These are phyloP conservation scores for Gisinianus flammeolus DNA, from an alignment of 2,888 invertebrate species.

Conservation along the genomic window DNA sequence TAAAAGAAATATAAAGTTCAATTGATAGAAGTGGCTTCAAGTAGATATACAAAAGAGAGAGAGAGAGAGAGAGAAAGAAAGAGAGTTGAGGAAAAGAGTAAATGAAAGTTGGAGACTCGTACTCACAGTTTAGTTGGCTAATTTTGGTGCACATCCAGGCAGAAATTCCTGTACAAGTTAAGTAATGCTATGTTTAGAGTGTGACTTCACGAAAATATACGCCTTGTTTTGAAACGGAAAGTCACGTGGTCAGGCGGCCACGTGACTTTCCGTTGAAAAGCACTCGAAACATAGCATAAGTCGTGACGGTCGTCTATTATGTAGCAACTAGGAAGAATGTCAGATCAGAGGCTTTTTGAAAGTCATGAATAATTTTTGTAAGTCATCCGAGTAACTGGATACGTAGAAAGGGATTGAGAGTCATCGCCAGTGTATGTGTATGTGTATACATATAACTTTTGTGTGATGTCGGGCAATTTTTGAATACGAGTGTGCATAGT, in stretches of 20 bases:
- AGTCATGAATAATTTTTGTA: slow-evolving; percentile 22
- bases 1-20: not conserved
- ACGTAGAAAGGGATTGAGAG: not conserved
- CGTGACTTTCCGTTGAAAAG: no score
- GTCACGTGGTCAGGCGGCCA: no score
- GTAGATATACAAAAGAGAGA: not conserved
- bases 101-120: not conserved
- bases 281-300: no score
- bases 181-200: no score
- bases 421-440: not conserved
- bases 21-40: not conserved
- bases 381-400: not conserved
- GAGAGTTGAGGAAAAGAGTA: not conserved
- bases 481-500: no score
- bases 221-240: no score
- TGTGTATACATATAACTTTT: not conserved
- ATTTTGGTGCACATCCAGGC: no score
- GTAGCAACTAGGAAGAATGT: not conserved
- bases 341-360: not conserved
- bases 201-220: not conserved
- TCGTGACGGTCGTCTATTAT: not conserved
- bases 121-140: not conserved
- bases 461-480: no score
- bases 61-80: slow-evolving; percentile 4
- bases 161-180: no score